Conservation (phyloP, 1,140 invertebrate genomes). For the Phymastichus coffea region DNA sequence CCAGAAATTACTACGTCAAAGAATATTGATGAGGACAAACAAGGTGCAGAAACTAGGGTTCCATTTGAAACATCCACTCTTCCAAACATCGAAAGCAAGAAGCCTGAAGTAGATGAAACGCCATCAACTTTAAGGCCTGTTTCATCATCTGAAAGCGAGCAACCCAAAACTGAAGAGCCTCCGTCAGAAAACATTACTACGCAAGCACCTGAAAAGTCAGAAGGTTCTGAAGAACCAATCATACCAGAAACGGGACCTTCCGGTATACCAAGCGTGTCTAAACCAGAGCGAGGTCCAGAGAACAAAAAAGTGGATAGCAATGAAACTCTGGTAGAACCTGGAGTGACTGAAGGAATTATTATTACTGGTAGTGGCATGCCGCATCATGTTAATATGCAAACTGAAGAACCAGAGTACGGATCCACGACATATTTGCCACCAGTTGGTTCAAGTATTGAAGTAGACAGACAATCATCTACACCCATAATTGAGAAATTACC, state of each 20-base stretch:
- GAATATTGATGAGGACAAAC: background rate
- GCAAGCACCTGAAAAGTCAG: background rate
- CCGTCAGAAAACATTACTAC: background rate
- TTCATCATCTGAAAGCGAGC: background rate
- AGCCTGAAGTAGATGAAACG: background rate
- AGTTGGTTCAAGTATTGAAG: constrained; percentile 15
- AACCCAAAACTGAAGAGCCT: background rate
- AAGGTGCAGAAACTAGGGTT: background rate
- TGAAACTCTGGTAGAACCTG: constrained; percentile 34
- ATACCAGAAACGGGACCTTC: constrained; percentile 37
- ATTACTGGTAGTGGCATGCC: constrained; percentile 27
- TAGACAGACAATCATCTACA: constrained; percentile 24
- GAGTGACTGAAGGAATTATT: constrained; percentile 33
- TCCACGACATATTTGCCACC: constrained; percentile 29
- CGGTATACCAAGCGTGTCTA: constrained; percentile 41
- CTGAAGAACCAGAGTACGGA: constrained; percentile 30
- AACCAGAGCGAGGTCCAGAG: constrained; percentile 41
- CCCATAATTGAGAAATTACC: constrained; percentile 19
- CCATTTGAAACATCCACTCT: background rate
- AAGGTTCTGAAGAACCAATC: constrained; percentile 15
- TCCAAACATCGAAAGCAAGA: background rate
- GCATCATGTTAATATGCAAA: constrained; percentile 29
- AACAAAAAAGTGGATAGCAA: constrained; percentile 47
- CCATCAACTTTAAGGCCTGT: background rate
- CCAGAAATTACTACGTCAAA: background rate